phyloP scores from a whole-genome alignment of 2,113 vertebrate genomes.

The Xiphias gladius region DNA sequence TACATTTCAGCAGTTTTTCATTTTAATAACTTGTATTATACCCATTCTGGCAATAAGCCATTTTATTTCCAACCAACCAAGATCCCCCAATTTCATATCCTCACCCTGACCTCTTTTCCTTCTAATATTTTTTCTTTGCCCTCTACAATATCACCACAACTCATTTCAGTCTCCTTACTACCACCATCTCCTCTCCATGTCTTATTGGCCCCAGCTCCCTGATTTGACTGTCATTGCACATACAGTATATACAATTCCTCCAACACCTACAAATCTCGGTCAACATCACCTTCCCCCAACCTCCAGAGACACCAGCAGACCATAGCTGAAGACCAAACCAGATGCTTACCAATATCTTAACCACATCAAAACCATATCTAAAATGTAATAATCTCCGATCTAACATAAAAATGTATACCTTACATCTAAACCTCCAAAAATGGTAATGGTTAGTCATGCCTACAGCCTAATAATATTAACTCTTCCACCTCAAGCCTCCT shows the following conservation, averaged over 20 bases:
- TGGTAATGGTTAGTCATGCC: background rate
- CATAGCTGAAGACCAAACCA: background rate
- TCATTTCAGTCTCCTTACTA: constrained; percentile 20
- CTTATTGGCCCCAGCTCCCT: background rate
- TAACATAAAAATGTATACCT: background rate
- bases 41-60: background rate
- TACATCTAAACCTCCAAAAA: background rate
- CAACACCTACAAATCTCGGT: constrained; percentile 10
- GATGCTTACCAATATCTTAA: background rate
- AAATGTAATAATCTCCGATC: background rate
- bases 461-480: background rate
- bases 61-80: constrained; percentile 2
- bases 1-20: constrained; percentile 1
- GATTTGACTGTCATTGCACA: constrained; percentile 7
- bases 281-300: background rate
- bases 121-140: background rate
- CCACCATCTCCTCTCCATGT: background rate
- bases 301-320: background rate
- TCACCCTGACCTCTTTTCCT: background rate
- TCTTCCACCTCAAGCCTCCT: background rate
- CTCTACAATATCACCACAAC: background rate
- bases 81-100: background rate
- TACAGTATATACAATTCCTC: constrained; percentile 1
- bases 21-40: constrained; percentile 6
- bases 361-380: background rate